phyloP scores from a whole-genome alignment of 2,113 vertebrate species.

The Upupa epops region DNA sequence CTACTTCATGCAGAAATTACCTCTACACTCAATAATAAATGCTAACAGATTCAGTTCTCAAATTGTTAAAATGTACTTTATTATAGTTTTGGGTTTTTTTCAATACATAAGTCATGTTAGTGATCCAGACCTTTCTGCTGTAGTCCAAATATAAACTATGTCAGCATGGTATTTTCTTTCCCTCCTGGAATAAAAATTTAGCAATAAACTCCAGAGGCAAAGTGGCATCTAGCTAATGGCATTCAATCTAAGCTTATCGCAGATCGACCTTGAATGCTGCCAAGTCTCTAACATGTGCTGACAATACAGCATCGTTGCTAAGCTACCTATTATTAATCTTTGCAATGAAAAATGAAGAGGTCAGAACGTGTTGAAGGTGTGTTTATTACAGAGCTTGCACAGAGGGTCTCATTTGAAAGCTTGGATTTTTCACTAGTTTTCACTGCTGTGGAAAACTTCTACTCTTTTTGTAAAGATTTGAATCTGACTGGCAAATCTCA shows the following conservation, averaged over 20 bases:
- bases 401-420: slow-evolving; percentile 51
- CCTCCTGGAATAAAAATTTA: slow-evolving; percentile 36
- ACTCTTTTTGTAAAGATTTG: not conserved
- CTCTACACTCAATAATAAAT: not conserved
- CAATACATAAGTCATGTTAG: not conserved
- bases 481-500: not conserved
- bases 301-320: slow-evolving; percentile 74
- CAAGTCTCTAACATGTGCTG: slow-evolving; percentile 57
- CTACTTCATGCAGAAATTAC: not conserved
- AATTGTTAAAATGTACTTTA: not conserved
- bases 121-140: not conserved
- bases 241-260: slow-evolving; percentile 57
- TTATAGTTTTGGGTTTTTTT: not conserved
- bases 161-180: not conserved
- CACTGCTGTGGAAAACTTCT: not conserved
- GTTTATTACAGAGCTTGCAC: slow-evolving; percentile 50
- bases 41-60: not conserved
- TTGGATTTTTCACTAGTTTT: not conserved
- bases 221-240: slow-evolving; percentile 51
- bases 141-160: slow-evolving; percentile 26
- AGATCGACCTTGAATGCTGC: slow-evolving; percentile 71
- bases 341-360: slow-evolving; percentile 68
- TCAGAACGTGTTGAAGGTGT: slow-evolving; percentile 58
- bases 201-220: slow-evolving; percentile 60
- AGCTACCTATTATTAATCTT: slow-evolving; percentile 74